These are phyloP conservation scores for Macaria liturata DNA, from an alignment of 2,888 invertebrate species.

Conservation along the genomic window DNA sequence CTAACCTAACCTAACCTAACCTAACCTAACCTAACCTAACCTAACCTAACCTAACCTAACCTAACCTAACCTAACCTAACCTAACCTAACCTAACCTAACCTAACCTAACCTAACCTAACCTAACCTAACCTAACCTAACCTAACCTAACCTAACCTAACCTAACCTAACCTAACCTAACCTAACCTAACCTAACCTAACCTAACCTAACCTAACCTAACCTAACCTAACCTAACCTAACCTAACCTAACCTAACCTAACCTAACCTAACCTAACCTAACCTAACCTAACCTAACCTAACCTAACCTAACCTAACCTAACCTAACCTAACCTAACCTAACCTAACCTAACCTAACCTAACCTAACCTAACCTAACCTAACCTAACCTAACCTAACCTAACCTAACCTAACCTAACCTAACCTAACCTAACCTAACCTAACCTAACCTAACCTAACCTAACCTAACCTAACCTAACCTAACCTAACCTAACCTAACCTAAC, in stretches of 20 bases:
- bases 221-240: too few species aligned
- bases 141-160: slow-evolving; percentile 34
- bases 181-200: slow-evolving; percentile 35
- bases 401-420: slow-evolving; percentile 37
- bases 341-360: too few species aligned
- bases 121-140: slow-evolving; percentile 31
- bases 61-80: slow-evolving; percentile 28
- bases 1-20: slow-evolving; percentile 31
- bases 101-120: slow-evolving; percentile 25
- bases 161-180: slow-evolving; percentile 33
- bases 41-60: slow-evolving; percentile 25
- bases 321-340: too few species aligned
- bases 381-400: slow-evolving; percentile 38
- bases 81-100: slow-evolving; percentile 26
- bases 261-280: too few species aligned
- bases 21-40: slow-evolving; percentile 26
- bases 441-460: slow-evolving; percentile 38
- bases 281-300: too few species aligned
- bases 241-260: too few species aligned
- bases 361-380: too few species aligned
- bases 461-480: slow-evolving; percentile 37
- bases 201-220: slow-evolving; percentile 29
- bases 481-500: slow-evolving; percentile 39
- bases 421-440: slow-evolving; percentile 38
- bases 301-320: too few species aligned